Evolutionary conservation across 2,888 invertebrate genomes (phyloP), one percentile per base, ranked within the genome.

Genomic region (Eurytoma californica): DNA sequence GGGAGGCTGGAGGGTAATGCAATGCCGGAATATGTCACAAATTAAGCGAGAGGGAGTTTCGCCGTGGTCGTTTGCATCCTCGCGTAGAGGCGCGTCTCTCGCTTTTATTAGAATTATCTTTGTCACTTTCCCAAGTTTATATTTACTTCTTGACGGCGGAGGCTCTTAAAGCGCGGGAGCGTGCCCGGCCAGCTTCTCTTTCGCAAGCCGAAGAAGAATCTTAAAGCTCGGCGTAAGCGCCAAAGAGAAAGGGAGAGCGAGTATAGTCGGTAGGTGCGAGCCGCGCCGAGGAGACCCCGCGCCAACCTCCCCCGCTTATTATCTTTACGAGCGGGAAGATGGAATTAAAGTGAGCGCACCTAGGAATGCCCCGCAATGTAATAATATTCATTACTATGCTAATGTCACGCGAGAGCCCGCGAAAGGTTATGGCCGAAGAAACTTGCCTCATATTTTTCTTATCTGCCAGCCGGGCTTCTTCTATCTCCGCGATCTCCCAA

Each of bases 321-420:
- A 90, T 90, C 90, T 90, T 90, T 90, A 90, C 87, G 90, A 90
- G 88, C 86, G 86, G 86, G 87, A 88, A 89, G 90, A 90, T 90
- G 90, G 86, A 90, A 90, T 90, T 90, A 90, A 90, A 90, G 89
- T 87, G 89, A 88, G 88, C 87, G 86, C 87, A 87, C 87, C 83
- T 82, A 80, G 82, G 82, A 83, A 83, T 82, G 74, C 78, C 39
- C 67, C 89, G 85, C 89, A 90, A 89, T 89, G 89, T 90, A 89
- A 90, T 90, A 90, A 90, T 90, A 90, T 90, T 90, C 90, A 90
- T 90, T 90, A 90, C 89, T 89, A 90, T 90, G 90, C 89, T 90
- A 90, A 90, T 89, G 87, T 88, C 88, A 86, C 84, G 84, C 86
- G 83, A 85, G 81, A 79, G 76, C 73, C 85, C 84, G 82, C 84